Evolutionary conservation across 2,797 vertebrate genomes (phyloP).

Genomic region (Peromyscus melanophrys): DNA sequence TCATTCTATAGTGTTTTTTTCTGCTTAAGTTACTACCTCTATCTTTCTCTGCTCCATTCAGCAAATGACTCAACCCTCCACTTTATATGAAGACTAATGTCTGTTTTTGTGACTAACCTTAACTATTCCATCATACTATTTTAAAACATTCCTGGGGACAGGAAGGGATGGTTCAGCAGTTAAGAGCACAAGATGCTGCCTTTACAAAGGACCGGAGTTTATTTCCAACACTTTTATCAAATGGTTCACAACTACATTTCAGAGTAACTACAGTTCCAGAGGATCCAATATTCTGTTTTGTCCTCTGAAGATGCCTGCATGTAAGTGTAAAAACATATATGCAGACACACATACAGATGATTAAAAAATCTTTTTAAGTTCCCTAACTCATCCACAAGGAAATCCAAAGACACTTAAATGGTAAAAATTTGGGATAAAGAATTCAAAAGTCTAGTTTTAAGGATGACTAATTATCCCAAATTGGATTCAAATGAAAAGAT

Average conservation of each 20-base stretch:
- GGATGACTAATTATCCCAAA: neutral
- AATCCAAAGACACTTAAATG: neutral
- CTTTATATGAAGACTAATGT: slow-evolving; percentile 25
- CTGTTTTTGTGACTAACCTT: slow-evolving; percentile 39
- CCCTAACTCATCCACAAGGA: neutral
- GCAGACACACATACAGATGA: neutral
- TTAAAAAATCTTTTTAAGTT: neutral
- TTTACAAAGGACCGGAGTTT: neutral
- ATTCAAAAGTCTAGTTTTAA: neutral
- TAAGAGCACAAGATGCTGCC: neutral
- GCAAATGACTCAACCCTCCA: neutral
- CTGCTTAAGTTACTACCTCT: slow-evolving; percentile 9
- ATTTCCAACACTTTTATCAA: neutral
- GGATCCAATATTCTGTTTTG: neutral
- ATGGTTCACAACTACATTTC: neutral
- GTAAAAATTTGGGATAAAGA: neutral
- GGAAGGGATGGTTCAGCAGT: neutral
- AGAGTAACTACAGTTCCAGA: neutral
- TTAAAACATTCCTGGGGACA: neutral
- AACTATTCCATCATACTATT: slow-evolving; percentile 11
- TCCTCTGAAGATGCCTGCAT: neutral
- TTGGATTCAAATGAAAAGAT: neutral
- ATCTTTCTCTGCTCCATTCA: neutral
- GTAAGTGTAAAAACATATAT: neutral
- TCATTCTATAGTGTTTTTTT: neutral